A percentile compares a stretch with the other conserved stretches of the same genome.
Conservation (phyloP, 2,797 vertebrate genomes). For the Chiroxiphia lanceolata region DNA sequence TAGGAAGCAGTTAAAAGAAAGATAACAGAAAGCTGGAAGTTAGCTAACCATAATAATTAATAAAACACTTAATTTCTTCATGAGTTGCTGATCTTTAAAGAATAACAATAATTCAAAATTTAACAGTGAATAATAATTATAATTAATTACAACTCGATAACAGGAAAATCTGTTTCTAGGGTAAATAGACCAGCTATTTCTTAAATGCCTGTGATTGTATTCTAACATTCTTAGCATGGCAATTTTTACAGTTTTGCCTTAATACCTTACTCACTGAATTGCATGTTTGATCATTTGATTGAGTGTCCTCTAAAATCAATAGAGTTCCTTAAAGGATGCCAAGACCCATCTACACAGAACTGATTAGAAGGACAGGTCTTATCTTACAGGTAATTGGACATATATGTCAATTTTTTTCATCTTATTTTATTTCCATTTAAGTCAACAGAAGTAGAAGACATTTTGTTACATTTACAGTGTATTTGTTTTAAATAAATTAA, state of each 20-base stretch:
- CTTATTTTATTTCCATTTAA: neutral
- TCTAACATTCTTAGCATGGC: neutral
- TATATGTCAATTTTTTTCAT: neutral
- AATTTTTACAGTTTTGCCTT: neutral
- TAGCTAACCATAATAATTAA: neutral
- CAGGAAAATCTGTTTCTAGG: neutral
- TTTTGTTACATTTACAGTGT: neutral
- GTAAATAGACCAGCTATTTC: neutral
- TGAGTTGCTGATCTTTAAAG: neutral
- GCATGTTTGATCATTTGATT: neutral
- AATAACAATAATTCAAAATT: neutral
- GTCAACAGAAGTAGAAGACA: neutral
- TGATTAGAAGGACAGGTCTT: neutral
- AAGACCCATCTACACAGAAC: neutral
- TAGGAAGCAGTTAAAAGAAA: neutral
- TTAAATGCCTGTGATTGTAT: neutral
- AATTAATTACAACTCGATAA: neutral
- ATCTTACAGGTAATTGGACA: neutral
- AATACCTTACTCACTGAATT: neutral
- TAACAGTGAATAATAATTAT: neutral
- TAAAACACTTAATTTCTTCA: neutral
- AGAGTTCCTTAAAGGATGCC: neutral
- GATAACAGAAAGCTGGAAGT: neutral
- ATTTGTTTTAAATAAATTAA: neutral
- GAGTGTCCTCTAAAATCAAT: neutral